A percentile compares a stretch with the other conserved stretches of the same genome.
Evolutionary conservation across 2,888 invertebrate species (phyloP).

Genomic region (Orchestes rusci): DNA sequence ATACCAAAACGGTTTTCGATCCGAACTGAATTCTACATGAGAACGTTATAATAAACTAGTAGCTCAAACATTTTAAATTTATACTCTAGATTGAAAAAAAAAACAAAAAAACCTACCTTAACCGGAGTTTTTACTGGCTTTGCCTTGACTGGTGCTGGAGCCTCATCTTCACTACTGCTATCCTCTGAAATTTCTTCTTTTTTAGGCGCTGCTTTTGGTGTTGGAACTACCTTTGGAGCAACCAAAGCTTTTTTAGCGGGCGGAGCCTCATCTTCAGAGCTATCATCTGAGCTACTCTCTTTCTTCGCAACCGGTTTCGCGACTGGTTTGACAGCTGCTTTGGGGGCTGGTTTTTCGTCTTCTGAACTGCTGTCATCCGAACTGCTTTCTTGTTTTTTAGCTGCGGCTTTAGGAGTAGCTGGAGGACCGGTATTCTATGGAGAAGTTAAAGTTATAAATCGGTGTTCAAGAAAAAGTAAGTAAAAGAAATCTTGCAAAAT

Average conservation of each 20-base stretch:
- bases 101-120: no score
- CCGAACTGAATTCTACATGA: no score
- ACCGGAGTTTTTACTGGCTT: no score
- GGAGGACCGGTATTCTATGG: neutral
- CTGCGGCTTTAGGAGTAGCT: neutral
- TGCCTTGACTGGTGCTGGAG: neutral
- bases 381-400: neutral
- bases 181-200: constrained; percentile 26
- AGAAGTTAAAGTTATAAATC: no score
- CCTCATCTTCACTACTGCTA: constrained; percentile 29
- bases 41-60: no score
- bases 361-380: neutral
- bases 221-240: constrained; percentile 20
- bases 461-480: no score
- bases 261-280: constrained; percentile 17
- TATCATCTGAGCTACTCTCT: constrained; percentile 16
- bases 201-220: constrained; percentile 30
- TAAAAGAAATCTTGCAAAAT: no score
- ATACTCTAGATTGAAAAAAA: no score
- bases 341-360: neutral
- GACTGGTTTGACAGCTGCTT: neutral
- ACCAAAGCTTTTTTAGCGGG: constrained; percentile 15
- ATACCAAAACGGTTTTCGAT: no score
- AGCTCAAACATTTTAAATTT: no score
- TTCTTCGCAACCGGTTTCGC: constrained; percentile 6